phyloP scores from a whole-genome alignment of 2,888 invertebrate species.

The Scaptomyza polygonia region DNA sequence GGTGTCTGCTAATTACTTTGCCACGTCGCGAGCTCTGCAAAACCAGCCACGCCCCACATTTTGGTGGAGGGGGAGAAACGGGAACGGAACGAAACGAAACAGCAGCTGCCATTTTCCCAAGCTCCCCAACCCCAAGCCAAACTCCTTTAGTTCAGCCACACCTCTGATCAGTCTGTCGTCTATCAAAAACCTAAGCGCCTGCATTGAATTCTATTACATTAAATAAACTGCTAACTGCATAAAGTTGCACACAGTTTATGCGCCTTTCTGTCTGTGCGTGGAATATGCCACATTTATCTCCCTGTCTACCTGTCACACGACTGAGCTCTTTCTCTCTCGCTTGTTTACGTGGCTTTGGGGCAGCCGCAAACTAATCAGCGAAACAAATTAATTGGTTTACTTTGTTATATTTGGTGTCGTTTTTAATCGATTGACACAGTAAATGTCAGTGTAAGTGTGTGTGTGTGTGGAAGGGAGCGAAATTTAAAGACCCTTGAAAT shows the following conservation, averaged over 20 bases:
- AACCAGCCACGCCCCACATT: constrained; percentile 61
- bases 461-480: too few species aligned
- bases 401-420: constrained; percentile 31
- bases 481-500: too few species aligned
- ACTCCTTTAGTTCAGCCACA: neutral
- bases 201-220: constrained; percentile 65
- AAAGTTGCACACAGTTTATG: constrained; percentile 36
- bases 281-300: constrained; percentile 20
- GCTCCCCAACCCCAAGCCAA: neutral
- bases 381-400: constrained; percentile 67
- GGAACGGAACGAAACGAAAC: constrained; percentile 1
- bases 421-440: neutral
- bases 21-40: constrained; percentile 62
- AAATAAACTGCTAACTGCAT: constrained; percentile 67
- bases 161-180: constrained; percentile 21
- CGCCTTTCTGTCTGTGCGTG: constrained; percentile 11
- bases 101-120: constrained; percentile 52
- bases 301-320: constrained; percentile 3
- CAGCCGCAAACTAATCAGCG: constrained; percentile 42
- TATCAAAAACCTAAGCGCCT: constrained; percentile 37
- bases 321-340: neutral
- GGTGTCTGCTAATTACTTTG: constrained; percentile 79
- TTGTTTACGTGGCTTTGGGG: constrained; percentile 27
- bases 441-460: too few species aligned
- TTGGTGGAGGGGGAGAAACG: neutral